Conservation (phyloP, 2,113 vertebrate genomes). For the Baryphthengus martii region DNA sequence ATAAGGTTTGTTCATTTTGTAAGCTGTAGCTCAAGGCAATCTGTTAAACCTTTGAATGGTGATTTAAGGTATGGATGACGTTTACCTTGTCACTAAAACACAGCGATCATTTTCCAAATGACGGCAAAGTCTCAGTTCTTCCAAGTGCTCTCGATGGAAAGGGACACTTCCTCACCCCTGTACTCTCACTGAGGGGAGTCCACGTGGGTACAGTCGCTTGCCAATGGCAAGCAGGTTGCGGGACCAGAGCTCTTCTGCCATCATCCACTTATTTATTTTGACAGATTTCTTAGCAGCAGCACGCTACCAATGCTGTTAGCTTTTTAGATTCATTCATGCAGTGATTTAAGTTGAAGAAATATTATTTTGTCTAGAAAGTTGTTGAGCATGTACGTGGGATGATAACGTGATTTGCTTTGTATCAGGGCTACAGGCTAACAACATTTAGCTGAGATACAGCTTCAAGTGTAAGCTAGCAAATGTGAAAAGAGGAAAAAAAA, state of each 20-base stretch:
- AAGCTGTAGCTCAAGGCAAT: not conserved
- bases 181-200: not conserved
- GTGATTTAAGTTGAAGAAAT: not conserved
- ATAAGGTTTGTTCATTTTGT: not conserved
- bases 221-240: not conserved
- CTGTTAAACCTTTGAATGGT: not conserved
- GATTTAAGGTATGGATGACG: not conserved
- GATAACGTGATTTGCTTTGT: not conserved
- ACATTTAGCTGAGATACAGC: not conserved
- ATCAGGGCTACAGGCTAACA: not conserved
- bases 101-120: not conserved
- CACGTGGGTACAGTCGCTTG: not conserved
- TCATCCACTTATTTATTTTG: not conserved
- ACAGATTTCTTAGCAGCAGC: not conserved
- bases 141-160: not conserved
- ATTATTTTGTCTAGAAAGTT: not conserved
- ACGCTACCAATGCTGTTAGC: not conserved
- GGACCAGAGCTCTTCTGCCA: not conserved
- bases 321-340: not conserved
- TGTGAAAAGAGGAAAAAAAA: not conserved
- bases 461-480: not conserved
- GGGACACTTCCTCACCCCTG: not conserved
- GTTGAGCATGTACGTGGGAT: not conserved
- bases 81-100: not conserved
- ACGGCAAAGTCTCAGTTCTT: not conserved